These are phyloP conservation scores for Sitobion miscanthi DNA, from an alignment of 1,140 invertebrate species.

Conservation along the genomic window DNA sequence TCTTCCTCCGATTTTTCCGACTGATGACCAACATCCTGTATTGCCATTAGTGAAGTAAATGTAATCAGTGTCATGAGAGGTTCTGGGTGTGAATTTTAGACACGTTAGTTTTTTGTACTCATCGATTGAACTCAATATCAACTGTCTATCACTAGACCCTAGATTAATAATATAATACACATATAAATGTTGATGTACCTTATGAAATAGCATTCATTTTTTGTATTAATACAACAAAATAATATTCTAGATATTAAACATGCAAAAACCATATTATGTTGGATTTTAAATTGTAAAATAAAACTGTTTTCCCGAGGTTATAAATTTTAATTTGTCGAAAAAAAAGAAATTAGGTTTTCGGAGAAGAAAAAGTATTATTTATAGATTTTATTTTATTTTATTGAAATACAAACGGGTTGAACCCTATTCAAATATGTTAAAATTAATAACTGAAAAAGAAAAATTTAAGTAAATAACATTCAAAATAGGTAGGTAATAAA, in stretches of 20 bases:
- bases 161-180: constrained; percentile 56
- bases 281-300: not conserved
- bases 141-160: constrained; percentile 65
- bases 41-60: constrained; percentile 71
- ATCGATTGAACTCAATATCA: constrained; percentile 70
- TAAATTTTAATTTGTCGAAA: too few relatives aligned
- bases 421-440: not conserved
- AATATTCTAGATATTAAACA: not conserved
- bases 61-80: constrained; percentile 70
- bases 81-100: constrained; percentile 73
- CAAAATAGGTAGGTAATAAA: not conserved
- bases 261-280: not conserved
- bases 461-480: not conserved
- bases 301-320: not conserved
- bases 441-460: not conserved
- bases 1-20: constrained; percentile 65
- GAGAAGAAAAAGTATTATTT: not conserved
- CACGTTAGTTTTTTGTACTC: constrained; percentile 77
- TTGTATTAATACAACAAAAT: not conserved
- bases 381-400: not conserved
- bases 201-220: not conserved
- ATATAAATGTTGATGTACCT: not conserved
- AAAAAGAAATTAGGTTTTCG: not conserved
- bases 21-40: constrained; percentile 77
- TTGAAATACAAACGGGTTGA: not conserved